phyloP scores from a whole-genome alignment of 2,797 vertebrate genomes.

The Loriculus beryllinus region DNA sequence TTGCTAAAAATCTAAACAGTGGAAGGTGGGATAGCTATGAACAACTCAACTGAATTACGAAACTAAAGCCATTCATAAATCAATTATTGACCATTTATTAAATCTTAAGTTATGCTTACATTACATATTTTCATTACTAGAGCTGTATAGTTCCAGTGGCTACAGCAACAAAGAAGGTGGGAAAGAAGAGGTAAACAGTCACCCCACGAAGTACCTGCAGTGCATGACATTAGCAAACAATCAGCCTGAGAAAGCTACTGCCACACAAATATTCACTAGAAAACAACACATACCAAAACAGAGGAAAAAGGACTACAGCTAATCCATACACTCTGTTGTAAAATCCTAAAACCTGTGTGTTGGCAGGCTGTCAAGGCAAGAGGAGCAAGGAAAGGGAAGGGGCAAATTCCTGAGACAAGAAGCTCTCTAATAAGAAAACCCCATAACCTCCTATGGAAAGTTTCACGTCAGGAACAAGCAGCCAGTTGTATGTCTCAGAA shows the following conservation, averaged over 20 bases:
- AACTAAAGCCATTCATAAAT: not conserved
- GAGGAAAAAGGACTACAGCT: not conserved
- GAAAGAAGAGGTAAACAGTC: not conserved
- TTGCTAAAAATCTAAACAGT: not conserved
- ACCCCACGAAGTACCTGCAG: not conserved
- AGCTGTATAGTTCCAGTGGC: not conserved
- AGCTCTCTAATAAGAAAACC: not conserved
- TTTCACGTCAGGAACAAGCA: not conserved
- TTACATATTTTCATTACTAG: not conserved
- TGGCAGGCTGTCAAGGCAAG: not conserved
- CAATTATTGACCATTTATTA: not conserved
- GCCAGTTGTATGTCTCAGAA: not conserved
- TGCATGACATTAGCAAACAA: not conserved
- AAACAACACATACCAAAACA: not conserved
- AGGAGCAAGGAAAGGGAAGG: not conserved
- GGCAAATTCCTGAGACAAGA: not conserved
- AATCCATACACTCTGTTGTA: not conserved
- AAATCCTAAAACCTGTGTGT: not conserved
- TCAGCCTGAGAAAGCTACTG: not conserved
- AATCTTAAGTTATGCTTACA: not conserved
- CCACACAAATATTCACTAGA: not conserved
- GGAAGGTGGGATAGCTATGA: not conserved
- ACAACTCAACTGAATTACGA: not conserved
- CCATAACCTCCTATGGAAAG: not conserved
- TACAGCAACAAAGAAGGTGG: not conserved